phyloP scores from a whole-genome alignment of 2,797 vertebrate species.

The Myoxocephalus aenaeus region DNA sequence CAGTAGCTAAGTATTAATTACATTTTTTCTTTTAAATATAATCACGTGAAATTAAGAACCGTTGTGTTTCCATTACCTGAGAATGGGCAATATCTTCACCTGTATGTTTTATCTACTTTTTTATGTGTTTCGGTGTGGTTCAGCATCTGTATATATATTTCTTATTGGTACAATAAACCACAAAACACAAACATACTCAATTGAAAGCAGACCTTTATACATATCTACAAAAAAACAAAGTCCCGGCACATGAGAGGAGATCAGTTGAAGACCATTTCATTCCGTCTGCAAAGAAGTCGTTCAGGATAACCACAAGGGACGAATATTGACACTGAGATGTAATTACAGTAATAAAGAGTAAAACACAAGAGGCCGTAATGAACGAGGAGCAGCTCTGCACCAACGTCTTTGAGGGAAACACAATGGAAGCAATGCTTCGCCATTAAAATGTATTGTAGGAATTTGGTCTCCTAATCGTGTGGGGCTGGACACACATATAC shows the following conservation, averaged over 20 bases:
- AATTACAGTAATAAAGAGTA: constrained; percentile 58
- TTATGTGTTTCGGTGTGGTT: not conserved
- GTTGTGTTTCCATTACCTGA: not conserved
- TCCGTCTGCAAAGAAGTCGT: constrained; percentile 45
- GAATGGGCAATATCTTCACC: not conserved
- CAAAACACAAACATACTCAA: constrained; percentile 39
- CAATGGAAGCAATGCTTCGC: constrained; percentile 41
- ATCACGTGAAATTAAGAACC: not conserved
- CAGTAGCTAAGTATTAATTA: not conserved
- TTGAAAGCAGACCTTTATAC: constrained; percentile 68
- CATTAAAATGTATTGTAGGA: constrained; percentile 43
- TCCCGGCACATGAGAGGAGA: constrained; percentile 39
- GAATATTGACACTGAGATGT: constrained; percentile 52
- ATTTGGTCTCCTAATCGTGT: constrained; percentile 29
- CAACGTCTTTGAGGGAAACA: constrained; percentile 49
- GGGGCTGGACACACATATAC: constrained; percentile 39
- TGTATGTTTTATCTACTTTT: not conserved
- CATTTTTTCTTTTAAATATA: not conserved
- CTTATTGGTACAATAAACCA: constrained; percentile 26
- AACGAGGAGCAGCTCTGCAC: constrained; percentile 48
- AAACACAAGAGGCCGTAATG: constrained; percentile 54
- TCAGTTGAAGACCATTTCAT: constrained; percentile 49
- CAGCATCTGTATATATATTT: constrained; percentile 14
- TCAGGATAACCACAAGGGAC: constrained; percentile 60
- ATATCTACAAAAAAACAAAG: constrained; percentile 64